phyloP scores from a whole-genome alignment of 2,888 invertebrate genomes.

The Chironomus riparius region DNA sequence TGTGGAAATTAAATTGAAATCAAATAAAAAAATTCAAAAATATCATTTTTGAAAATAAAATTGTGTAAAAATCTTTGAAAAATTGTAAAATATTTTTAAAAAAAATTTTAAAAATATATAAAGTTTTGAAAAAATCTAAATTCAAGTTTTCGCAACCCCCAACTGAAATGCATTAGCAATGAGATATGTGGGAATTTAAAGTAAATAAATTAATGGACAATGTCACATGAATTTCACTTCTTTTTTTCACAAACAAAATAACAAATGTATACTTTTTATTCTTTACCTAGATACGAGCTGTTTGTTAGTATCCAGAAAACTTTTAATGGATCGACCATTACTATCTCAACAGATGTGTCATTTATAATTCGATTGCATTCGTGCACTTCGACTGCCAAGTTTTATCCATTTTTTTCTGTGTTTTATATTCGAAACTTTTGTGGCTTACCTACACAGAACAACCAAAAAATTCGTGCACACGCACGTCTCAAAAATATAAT shows the following conservation, averaged over 20 bases:
- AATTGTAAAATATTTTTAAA: no score
- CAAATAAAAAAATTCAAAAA: no score
- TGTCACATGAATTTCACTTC: neutral
- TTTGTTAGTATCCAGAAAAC: conserved; percentile 77
- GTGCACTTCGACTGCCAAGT: neutral
- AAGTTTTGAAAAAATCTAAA: no score
- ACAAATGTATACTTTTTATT: conserved; percentile 15
- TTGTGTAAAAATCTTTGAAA: no score
- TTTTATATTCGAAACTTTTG: neutral
- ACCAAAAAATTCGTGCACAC: neutral
- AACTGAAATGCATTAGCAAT: no score
- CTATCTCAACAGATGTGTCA: conserved; percentile 30
- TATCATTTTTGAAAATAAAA: no score
- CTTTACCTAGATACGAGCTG: conserved; percentile 68
- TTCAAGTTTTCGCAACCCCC: no score
- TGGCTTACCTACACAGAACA: neutral
- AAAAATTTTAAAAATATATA: no score
- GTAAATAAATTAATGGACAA: neutral
- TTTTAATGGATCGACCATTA: conserved; percentile 76
- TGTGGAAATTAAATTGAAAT: no score
- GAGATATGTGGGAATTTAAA: neutral
- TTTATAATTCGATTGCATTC: conserved; percentile 7
- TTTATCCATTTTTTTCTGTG: neutral
- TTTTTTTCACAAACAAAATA: neutral
- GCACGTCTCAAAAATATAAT: no score